Conservation (phyloP, 2,113 vertebrate species). For the Macaca mulatta region DNA sequence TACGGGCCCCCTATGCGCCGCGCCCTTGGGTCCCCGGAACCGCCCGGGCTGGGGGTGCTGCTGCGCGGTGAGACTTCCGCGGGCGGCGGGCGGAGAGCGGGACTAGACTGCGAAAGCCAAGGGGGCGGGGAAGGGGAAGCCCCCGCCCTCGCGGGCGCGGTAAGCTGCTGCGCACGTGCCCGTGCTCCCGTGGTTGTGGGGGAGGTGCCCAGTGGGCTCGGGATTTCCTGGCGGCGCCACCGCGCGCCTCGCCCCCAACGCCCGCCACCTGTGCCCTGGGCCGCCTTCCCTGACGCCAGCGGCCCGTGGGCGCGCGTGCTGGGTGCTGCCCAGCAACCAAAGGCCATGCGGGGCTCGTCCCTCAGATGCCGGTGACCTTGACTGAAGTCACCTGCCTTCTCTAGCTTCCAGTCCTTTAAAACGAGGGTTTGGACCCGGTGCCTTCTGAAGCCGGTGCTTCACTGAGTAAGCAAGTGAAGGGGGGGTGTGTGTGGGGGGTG, state of each 20-base stretch:
- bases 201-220: too few relatives aligned
- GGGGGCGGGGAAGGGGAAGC: rapidly evolving
- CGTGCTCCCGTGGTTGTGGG: background rate
- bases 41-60: rapidly evolving
- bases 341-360: background rate
- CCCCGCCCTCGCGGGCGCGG: rapidly evolving
- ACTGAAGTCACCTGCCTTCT: background rate
- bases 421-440: rapidly evolving
- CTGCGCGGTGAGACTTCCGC: rapidly evolving
- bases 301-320: background rate
- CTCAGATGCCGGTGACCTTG: background rate
- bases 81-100: rapidly evolving
- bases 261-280: background rate
- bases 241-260: rapidly evolving
- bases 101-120: rapidly evolving
- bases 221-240: background rate
- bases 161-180: too few relatives aligned
- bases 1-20: background rate
- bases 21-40: background rate
- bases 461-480: background rate
- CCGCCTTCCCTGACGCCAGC: rapidly evolving
- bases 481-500: too few relatives aligned
- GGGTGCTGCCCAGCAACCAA: background rate
- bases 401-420: background rate
- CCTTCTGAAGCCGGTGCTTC: background rate